Conservation (phyloP, 2,113 vertebrate species). For the Notiomystis cincta region DNA sequence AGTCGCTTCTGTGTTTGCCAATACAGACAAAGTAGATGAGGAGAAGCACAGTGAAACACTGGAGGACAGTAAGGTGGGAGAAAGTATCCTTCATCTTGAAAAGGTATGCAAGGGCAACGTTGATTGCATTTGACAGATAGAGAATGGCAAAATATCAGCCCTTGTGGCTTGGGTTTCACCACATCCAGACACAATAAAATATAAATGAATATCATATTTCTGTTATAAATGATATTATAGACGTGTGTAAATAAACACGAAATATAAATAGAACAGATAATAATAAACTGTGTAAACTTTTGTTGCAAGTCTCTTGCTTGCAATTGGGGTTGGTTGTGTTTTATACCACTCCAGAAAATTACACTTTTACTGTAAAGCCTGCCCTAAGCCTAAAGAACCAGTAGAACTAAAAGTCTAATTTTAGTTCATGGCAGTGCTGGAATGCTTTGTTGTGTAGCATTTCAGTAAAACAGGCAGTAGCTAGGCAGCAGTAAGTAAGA, state of each 20-base stretch:
- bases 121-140: background rate
- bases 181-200: background rate
- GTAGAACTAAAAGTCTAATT: background rate
- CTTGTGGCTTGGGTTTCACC: background rate
- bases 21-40: constrained; percentile 82
- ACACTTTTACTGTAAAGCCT: background rate
- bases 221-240: background rate
- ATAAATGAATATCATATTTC: background rate
- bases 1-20: constrained; percentile 96
- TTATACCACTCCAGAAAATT: background rate
- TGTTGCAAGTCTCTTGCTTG: background rate
- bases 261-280: background rate
- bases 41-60: constrained; percentile 81
- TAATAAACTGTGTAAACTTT: background rate
- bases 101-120: constrained; percentile 62
- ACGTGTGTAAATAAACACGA: background rate
- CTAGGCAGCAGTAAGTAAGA: background rate
- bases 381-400: background rate
- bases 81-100: constrained; percentile 74
- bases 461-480: background rate
- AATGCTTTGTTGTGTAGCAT: background rate
- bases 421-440: background rate
- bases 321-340: background rate
- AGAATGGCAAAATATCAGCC: background rate
- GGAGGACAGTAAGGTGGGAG: constrained; percentile 83